Base-by-base conservation (phyloP, 2,113 vertebrate species). In the Caracal caracal region DNA sequence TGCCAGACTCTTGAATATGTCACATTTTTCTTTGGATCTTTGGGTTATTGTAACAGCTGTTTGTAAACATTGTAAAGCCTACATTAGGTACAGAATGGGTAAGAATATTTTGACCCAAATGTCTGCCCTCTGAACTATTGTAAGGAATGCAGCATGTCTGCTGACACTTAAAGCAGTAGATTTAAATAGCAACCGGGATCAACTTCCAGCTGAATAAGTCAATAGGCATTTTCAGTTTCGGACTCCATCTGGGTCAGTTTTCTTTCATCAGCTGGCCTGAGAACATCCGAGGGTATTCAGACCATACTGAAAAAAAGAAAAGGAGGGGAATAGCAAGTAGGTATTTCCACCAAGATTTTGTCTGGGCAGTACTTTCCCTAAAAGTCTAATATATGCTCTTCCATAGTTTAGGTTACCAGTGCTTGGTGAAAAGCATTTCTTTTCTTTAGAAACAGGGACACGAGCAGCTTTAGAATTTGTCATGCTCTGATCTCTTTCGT, bases 41-140 rank as follows among this genome's bases (percentile, higher is more conserved):
- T 88, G 92, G 97, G 90, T 97, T 98, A 95, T 96, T 98, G 80
- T 97, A 98, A 97, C 98, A 99, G 98, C 98, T 99, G 98, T 98
- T 98, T 98, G 98, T 99, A 99, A 99, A 99, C 97, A 99, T 90
- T 83, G 84, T 59, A 95, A 98, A 98, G 96, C 92, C 96, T 96
- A 87, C 88, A 96, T 95, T 94, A 98, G 81, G 63, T 49, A 2
- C 0, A 92, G 53, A 97, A 95, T 94, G 95, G 56, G 81, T 84
- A 96, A 86, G 81, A 47, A 43, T 84, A 92, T 89, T 95, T 94
- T 98, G 81, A 90, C 95, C 89, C 4, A 0, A 92, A 86, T 83
- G 94, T 97, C 96, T 96, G 95, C 94, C 98, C 98, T 97, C 97
- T 96, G 79, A 97, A 94, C 92, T 30, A 49, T 94, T 87, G 76